Evolutionary conservation across 2,888 invertebrate genomes (phyloP).

Genomic region (Hipparchia semele): DNA sequence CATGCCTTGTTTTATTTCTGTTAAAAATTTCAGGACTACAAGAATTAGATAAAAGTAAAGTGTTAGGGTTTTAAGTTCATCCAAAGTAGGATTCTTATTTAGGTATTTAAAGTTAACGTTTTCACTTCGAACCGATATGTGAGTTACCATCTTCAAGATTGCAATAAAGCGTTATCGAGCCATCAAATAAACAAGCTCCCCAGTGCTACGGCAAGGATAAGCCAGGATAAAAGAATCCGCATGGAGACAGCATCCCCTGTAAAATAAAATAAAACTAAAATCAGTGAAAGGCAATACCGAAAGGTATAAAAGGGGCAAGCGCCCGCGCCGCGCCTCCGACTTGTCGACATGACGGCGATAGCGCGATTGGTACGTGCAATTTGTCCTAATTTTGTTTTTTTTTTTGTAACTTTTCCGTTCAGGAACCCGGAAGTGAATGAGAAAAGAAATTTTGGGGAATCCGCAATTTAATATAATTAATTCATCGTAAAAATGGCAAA

Average conservation of each 20-base stretch:
- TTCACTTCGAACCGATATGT: background rate
- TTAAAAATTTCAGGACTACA: too few species aligned
- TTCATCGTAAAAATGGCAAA: background rate
- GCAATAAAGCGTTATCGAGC: background rate
- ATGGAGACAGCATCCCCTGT: conserved; percentile 54
- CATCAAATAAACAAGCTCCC: background rate
- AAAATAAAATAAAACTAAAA: conserved; percentile 41
- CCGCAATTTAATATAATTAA: background rate
- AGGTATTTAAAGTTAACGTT: background rate
- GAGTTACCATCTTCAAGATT: background rate
- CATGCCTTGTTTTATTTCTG: too few species aligned
- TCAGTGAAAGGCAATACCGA: conserved; percentile 74
- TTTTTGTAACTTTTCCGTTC: conserved; percentile 19
- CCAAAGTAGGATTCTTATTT: too few species aligned
- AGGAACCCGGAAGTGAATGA: conserved; percentile 12
- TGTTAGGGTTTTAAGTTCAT: too few species aligned
- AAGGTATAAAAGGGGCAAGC: conserved; percentile 69
- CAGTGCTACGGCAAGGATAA: conserved; percentile 7
- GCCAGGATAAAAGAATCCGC: conserved; percentile 29
- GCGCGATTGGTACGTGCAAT: conserved; percentile 71
- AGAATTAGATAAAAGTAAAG: too few species aligned
- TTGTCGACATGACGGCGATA: conserved; percentile 55
- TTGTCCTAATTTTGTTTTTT: conserved; percentile 27
- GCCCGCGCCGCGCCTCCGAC: conserved; percentile 73
- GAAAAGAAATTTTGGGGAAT: background rate